Conservation (phyloP, 2,888 invertebrate genomes). For the Rotaria sp. region DNA sequence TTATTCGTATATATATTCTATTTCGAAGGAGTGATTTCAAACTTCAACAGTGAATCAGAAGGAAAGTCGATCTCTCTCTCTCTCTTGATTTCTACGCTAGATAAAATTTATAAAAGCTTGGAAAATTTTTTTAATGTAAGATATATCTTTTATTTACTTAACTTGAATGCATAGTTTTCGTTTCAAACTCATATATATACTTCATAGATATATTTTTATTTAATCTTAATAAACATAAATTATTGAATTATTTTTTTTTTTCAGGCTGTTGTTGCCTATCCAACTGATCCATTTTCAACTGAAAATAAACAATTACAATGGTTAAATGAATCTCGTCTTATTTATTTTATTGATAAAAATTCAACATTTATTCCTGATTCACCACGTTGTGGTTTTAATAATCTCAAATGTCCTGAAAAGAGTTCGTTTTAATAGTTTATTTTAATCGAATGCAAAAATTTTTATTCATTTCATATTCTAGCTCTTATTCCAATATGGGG, state of each 20-base stretch:
- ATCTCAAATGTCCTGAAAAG: constrained; percentile 43
- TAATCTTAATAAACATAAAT: too few species aligned
- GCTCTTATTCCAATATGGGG: constrained; percentile 38
- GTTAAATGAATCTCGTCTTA: constrained; percentile 36
- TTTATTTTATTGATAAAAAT: constrained; percentile 46
- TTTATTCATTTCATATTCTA: not conserved
- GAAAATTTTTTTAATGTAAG: too few species aligned
- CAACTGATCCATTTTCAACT: not conserved
- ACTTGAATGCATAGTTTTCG: too few species aligned
- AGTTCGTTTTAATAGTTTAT: constrained; percentile 41
- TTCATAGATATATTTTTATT: too few species aligned
- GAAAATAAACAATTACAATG: constrained; percentile 12
- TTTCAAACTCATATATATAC: too few species aligned
- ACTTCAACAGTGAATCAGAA: too few species aligned
- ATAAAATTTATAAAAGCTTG: too few species aligned
- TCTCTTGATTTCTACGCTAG: too few species aligned
- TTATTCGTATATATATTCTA: too few species aligned
- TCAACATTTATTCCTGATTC: constrained; percentile 44
- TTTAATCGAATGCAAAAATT: not conserved
- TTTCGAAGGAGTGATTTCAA: too few species aligned
- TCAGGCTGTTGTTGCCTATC: constrained; percentile 42
- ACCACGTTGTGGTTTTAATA: constrained; percentile 47
- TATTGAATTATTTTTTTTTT: not conserved
- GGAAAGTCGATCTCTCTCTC: too few species aligned
- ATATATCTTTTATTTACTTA: too few species aligned